phyloP scores from a whole-genome alignment of 2,888 invertebrate species.

The Cotesia congregata region DNA sequence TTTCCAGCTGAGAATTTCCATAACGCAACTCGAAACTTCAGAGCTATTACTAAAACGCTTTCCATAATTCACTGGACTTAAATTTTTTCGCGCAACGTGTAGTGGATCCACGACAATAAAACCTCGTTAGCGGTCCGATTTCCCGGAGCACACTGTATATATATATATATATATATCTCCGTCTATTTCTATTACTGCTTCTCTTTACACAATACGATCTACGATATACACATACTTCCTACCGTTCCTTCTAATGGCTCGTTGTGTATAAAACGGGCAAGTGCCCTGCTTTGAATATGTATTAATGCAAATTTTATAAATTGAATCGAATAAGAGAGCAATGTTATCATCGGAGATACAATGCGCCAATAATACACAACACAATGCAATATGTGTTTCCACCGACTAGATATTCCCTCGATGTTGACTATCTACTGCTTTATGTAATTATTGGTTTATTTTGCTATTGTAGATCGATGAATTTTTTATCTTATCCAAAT shows the following conservation, averaged over 20 bases:
- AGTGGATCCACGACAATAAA: neutral
- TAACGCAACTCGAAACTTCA: too few relatives aligned
- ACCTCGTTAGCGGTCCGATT: neutral
- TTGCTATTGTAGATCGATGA: too few relatives aligned
- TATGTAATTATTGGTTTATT: too few relatives aligned
- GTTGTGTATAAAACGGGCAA: slow-evolving; percentile 34
- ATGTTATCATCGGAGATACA: slow-evolving; percentile 18
- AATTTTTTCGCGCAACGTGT: too few relatives aligned
- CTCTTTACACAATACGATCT: slow-evolving; percentile 33
- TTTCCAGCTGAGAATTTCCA: too few relatives aligned
- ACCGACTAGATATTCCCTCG: neutral
- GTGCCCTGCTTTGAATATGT: slow-evolving; percentile 61
- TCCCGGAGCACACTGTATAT: neutral
- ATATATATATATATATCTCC: neutral
- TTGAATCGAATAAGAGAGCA: slow-evolving; percentile 17
- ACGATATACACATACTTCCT: neutral
- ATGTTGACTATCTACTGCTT: too few relatives aligned
- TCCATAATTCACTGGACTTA: too few relatives aligned
- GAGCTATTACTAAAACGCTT: too few relatives aligned
- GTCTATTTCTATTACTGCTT: slow-evolving; percentile 52
- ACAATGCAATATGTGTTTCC: neutral
- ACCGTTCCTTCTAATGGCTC: slow-evolving; percentile 53
- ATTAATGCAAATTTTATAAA: slow-evolving; percentile 57
- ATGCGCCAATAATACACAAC: neutral
- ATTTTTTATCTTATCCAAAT: too few relatives aligned